A percentile compares a stretch with the other conserved stretches of the same genome.
Conservation (phyloP, 1,140 invertebrate genomes). For the Zaprionus gabonicus region DNA sequence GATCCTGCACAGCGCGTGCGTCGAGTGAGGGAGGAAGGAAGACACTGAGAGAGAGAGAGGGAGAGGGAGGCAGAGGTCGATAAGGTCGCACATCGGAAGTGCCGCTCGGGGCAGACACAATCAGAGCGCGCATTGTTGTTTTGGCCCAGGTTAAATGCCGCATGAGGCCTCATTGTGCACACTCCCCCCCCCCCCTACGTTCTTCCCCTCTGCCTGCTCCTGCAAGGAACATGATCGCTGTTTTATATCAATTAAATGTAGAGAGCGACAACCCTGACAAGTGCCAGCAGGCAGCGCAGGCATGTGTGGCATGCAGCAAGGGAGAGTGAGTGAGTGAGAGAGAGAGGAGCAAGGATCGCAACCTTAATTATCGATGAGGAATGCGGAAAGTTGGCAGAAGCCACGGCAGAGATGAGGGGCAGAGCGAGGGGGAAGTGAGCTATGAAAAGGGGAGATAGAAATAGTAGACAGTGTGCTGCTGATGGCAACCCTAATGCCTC, state of each 20-base stretch:
- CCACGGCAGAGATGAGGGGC: not conserved
- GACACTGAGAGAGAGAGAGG: not conserved
- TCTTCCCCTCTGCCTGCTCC: not conserved
- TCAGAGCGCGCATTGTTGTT: conserved; percentile 23
- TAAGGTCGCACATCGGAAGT: conserved; percentile 60
- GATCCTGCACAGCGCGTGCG: conserved; percentile 62
- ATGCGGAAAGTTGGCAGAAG: not conserved
- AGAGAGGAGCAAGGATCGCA: conserved; percentile 1
- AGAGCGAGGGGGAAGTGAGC: not conserved
- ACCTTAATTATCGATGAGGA: conserved; percentile 16
- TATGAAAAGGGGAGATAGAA: not conserved
- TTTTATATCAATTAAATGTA: conserved; percentile 49
- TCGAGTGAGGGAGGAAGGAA: not conserved
- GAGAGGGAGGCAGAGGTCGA: not conserved
- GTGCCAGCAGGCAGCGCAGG: conserved; percentile 22
- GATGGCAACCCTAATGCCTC: not conserved
- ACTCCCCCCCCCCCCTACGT: not conserved
- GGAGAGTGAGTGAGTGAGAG: not conserved
- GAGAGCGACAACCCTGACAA: conserved; percentile 34
- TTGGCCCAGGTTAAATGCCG: conserved; percentile 53
- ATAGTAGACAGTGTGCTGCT: not conserved
- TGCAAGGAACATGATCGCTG: conserved; percentile 43
- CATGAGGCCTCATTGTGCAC: conserved; percentile 42
- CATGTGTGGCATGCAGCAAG: conserved; percentile 1
- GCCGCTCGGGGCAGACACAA: conserved; percentile 30